Percentiles rank a stretch among this genome's conserved stretches.
Conservation (phyloP, 2,113 vertebrate species). For the Collichthys lucidus region DNA sequence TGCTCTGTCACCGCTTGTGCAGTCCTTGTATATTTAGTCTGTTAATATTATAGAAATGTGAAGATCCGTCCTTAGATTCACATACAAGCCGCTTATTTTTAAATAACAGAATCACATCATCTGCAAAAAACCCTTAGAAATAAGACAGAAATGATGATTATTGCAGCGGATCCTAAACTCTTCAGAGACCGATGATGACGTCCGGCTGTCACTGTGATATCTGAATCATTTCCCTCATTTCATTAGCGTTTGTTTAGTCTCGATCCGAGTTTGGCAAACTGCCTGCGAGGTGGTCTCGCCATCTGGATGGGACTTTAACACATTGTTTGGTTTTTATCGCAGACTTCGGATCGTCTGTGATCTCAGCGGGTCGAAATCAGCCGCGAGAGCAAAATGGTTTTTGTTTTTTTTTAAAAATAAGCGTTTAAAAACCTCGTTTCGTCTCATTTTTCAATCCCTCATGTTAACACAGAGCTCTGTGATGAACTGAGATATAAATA, state of each 20-base stretch:
- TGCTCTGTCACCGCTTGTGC: background rate
- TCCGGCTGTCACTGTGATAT: background rate
- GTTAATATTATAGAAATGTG: background rate
- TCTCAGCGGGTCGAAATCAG: constrained; percentile 1
- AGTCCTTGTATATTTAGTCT: background rate
- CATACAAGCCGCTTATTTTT: background rate
- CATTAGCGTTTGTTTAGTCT: background rate
- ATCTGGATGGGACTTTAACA: constrained; percentile 20
- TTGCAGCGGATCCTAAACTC: too few relatives aligned
- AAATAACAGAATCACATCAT: background rate
- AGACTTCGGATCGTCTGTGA: constrained; percentile 8
- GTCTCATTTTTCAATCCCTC: background rate
- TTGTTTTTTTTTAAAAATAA: constrained; percentile 5
- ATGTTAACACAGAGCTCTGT: background rate
- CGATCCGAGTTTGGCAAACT: background rate
- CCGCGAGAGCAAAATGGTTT: background rate
- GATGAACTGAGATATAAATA: background rate
- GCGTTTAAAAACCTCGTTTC: too few relatives aligned
- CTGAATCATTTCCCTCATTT: background rate
- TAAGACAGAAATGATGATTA: too few relatives aligned
- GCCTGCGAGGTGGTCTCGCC: background rate
- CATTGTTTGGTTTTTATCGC: background rate
- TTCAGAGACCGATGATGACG: background rate
- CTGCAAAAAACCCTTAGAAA: too few relatives aligned
- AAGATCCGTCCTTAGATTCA: background rate